These are phyloP conservation scores for Flexamia atlantica DNA, from an alignment of 2,888 invertebrate genomes.

Conservation along the genomic window DNA sequence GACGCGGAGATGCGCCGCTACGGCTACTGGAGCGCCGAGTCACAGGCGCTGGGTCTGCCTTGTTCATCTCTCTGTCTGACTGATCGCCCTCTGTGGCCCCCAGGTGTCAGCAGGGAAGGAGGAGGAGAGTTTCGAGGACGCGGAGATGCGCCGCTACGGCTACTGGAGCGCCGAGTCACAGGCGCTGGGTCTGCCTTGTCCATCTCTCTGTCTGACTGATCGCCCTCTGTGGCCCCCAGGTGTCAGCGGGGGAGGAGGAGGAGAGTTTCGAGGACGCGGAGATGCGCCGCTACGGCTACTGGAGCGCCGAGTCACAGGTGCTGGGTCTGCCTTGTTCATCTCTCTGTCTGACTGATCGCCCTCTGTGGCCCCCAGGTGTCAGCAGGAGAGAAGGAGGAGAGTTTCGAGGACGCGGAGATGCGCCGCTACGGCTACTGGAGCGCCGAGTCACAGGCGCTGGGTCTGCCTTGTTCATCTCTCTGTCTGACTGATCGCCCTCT, in stretches of 20 bases:
- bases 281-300: no score
- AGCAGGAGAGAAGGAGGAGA: no score
- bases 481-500: no score
- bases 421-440: constrained; percentile 87
- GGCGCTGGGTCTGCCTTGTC: constrained; percentile 87
- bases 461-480: no score
- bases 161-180: constrained; percentile 87
- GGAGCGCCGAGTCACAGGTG: constrained; percentile 86
- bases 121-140: constrained; percentile 75
- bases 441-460: constrained; percentile 85
- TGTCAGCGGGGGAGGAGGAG: constrained; percentile 68
- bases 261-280: constrained; percentile 76
- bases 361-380: no score
- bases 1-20: constrained; percentile 77
- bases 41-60: constrained; percentile 87
- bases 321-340: constrained; percentile 91
- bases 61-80: no score
- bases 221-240: no score
- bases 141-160: constrained; percentile 82
- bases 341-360: no score
- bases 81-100: no score
- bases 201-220: no score
- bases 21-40: constrained; percentile 89
- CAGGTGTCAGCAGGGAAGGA: constrained; percentile 69
- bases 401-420: constrained; percentile 79